phyloP scores from a whole-genome alignment of 2,797 vertebrate species.

The Pseudochirops corinnae region DNA sequence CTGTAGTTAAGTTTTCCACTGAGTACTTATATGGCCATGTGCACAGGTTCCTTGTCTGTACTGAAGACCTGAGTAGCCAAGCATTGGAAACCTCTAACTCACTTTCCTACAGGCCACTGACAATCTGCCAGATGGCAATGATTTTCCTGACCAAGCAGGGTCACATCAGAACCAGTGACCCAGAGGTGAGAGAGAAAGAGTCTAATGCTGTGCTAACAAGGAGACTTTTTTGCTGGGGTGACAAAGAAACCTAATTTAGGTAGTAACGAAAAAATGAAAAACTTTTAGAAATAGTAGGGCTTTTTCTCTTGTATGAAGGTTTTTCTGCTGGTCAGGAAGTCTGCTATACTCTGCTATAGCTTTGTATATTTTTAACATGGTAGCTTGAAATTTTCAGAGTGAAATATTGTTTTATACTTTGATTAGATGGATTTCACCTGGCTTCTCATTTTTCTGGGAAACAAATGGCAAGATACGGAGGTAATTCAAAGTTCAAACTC shows the following conservation, averaged over 20 bases:
- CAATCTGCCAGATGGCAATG: conserved; percentile 3
- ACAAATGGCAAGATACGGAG: not conserved
- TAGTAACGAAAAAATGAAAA: not conserved
- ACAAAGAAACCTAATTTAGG: not conserved
- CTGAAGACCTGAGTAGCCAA: not conserved
- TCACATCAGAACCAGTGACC: conserved; percentile 9
- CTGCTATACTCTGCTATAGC: not conserved
- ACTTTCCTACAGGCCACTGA: not conserved
- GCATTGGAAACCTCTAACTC: not conserved
- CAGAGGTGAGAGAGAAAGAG: not conserved
- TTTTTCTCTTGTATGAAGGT: not conserved
- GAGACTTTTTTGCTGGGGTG: not conserved
- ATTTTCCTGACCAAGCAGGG: not conserved
- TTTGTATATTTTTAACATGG: conserved; percentile 6
- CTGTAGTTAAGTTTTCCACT: not conserved
- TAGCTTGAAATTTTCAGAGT: not conserved
- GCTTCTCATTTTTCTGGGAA: conserved; percentile 21
- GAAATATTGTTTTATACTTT: not conserved
- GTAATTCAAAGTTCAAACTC: conserved; percentile 21
- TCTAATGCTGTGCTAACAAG: not conserved
- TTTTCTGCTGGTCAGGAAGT: not conserved
- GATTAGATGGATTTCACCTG: conserved; percentile 19
- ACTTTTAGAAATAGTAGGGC: not conserved
- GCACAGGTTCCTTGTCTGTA: not conserved
- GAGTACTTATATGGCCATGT: not conserved